phyloP scores from a whole-genome alignment of 2,797 vertebrate genomes.

The Setipinna tenuifilis region DNA sequence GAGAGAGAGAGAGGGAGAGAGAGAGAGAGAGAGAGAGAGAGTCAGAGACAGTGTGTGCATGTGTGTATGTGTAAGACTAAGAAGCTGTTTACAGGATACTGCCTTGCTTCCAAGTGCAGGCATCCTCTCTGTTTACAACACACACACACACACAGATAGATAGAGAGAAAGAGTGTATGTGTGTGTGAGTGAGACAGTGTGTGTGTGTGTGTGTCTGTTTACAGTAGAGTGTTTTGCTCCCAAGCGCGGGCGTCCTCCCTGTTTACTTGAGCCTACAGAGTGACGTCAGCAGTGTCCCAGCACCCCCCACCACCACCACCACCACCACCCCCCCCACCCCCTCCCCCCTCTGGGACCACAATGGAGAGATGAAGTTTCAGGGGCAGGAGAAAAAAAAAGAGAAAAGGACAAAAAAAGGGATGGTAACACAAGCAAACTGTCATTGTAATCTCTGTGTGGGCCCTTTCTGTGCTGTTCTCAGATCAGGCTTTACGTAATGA shows the following conservation, averaged over 20 bases:
- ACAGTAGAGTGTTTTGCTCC: too few relatives aligned
- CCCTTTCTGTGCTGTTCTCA: not conserved
- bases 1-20: too few relatives aligned
- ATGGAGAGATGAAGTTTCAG: conserved; percentile 53
- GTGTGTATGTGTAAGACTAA: too few relatives aligned
- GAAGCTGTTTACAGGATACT: too few relatives aligned
- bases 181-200: too few relatives aligned
- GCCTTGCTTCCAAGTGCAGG: too few relatives aligned
- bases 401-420: not conserved
- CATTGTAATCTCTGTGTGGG: not conserved
- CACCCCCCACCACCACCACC: conserved; percentile 53
- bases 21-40: too few relatives aligned
- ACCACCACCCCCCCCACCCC: conserved; percentile 37
- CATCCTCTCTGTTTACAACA: too few relatives aligned
- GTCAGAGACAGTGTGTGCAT: too few relatives aligned
- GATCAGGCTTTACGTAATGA: not conserved
- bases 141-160: too few relatives aligned
- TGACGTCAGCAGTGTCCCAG: conserved; percentile 69
- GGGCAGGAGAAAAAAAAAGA: conserved; percentile 36
- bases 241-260: conserved; percentile 45
- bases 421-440: not conserved
- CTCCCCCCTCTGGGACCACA: conserved; percentile 39
- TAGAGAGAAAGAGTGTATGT: too few relatives aligned
- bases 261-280: conserved; percentile 72
- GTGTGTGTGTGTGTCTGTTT: too few relatives aligned